These are phyloP conservation scores for Drosophila parabipectinata DNA, from an alignment of 1,140 invertebrate species.

Conservation along the genomic window DNA sequence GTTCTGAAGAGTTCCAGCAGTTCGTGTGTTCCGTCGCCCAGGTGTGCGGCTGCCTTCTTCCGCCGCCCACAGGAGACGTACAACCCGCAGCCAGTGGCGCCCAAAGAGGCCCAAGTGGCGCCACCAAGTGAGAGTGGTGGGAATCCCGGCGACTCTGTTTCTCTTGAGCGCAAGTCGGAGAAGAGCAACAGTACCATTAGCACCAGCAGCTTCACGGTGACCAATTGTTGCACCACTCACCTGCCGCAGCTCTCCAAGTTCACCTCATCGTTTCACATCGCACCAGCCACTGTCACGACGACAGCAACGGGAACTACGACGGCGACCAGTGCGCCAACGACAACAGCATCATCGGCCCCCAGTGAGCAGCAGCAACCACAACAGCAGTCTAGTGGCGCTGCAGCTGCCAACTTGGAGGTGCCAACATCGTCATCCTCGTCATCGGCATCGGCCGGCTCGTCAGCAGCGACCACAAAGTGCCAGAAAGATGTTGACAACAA, in stretches of 20 bases:
- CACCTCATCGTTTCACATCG: slow-evolving; percentile 81
- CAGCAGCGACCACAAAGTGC: slow-evolving; percentile 71
- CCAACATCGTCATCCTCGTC: slow-evolving; percentile 36
- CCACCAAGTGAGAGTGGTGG: slow-evolving; percentile 11
- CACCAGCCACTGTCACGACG: slow-evolving; percentile 30
- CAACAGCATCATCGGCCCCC: slow-evolving; percentile 15
- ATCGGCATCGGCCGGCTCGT: slow-evolving; percentile 16
- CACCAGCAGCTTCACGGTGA: slow-evolving; percentile 77
- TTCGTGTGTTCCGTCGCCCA: slow-evolving; percentile 57
- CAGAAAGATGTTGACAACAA: slow-evolving; percentile 83
- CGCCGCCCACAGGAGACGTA: slow-evolving; percentile 51
- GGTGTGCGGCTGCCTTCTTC: slow-evolving; percentile 65
- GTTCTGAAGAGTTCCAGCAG: slow-evolving; percentile 62
- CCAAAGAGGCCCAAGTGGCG: slow-evolving; percentile 17
- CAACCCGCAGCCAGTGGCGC: slow-evolving; percentile 14
- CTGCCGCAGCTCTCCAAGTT: slow-evolving; percentile 80
- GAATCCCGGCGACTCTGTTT: slow-evolving; percentile 42
- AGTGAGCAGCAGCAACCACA: not conserved
- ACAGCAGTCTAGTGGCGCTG: slow-evolving; percentile 18
- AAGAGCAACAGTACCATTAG: slow-evolving; percentile 81
- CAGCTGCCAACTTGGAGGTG: slow-evolving; percentile 33
- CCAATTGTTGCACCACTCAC: slow-evolving; percentile 79
- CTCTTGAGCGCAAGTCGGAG: slow-evolving; percentile 76
- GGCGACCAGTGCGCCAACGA: slow-evolving; percentile 4
- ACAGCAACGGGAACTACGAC: slow-evolving; percentile 18